Conservation (phyloP, 2,797 vertebrate genomes). For the Gymnothorax reevesii region DNA sequence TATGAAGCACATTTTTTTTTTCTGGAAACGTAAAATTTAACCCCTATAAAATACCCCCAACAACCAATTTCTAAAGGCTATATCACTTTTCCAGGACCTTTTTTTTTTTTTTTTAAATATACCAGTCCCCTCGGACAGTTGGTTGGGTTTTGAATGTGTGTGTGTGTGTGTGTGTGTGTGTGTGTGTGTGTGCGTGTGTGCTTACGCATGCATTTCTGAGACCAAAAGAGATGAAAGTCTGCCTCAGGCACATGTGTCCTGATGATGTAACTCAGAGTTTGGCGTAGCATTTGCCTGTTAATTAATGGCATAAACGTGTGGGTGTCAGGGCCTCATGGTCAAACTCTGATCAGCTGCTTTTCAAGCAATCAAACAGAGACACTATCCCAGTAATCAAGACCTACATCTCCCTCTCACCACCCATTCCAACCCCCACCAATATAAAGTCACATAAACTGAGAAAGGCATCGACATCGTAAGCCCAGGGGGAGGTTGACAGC, state of each 20-base stretch:
- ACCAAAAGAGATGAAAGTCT: constrained; percentile 49
- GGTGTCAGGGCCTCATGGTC: constrained; percentile 57
- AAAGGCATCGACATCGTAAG: neutral
- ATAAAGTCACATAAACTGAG: neutral
- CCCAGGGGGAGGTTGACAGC: neutral
- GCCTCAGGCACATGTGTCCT: constrained; percentile 41
- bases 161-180: neutral
- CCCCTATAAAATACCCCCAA: neutral
- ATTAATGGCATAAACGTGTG: constrained; percentile 68
- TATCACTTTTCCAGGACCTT: neutral
- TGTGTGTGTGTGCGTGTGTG: constrained; percentile 13
- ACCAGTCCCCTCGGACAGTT: neutral
- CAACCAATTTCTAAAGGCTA: neutral
- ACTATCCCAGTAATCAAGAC: constrained; percentile 56
- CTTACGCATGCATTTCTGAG: constrained; percentile 34
- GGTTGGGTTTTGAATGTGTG: neutral
- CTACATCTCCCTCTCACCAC: neutral
- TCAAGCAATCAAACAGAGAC: constrained; percentile 23
- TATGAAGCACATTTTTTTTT: neutral
- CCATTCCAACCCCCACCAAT: neutral
- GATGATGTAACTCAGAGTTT: constrained; percentile 58
- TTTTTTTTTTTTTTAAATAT: neutral
- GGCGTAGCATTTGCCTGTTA: constrained; percentile 68
- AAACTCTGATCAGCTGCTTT: constrained; percentile 5
- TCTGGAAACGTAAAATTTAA: neutral